Evolutionary conservation across 2,888 invertebrate species (phyloP), one percentile per base, ranked within the genome.

Genomic region (Stegophylla sp.): DNA sequence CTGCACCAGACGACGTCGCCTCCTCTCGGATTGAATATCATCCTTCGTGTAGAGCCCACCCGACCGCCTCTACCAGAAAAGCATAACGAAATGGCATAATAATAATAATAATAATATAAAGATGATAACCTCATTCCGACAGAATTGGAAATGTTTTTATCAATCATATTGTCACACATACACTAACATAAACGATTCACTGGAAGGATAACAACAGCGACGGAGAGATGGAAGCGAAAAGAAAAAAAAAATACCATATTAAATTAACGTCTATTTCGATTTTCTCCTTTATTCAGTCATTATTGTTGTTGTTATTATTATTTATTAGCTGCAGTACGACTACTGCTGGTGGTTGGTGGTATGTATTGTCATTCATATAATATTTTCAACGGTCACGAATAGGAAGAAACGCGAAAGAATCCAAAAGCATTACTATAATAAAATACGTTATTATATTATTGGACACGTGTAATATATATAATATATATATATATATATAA

Each of bases 311-410:
- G n/a, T 43, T 59, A 43, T 61, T 59, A 67, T 66, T 66, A 66
- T 53, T 66, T 73, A 63, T 20, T 20, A 28, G 43, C n/a, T n/a
- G 23, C 15, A 5, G 64, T 20, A 15, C 12, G n/a, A n/a, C n/a
- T n/a, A n/a, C n/a, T n/a, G n/a, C n/a, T n/a, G n/a, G n/a, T n/a
- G n/a, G n/a, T n/a, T 45, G 17, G n/a, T 41, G 41, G 56, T 26
- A 77, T 69, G 56, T 26, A 77, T 79, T 79, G 69, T 79, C 69
- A 69, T 69, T 69, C 61, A 69, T 79, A 79, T 34, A 5, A 34
- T 48, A 67, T 79, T 79, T 79, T 69, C 77, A 69, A 69, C 69
- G 69, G 77, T 79, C 77, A 79, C 77, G 77, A 79, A 69, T 79
- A 59, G 59, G 69, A 69, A 59, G 69, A 69, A 79, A 79, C 77